phyloP scores from a whole-genome alignment of 1,140 invertebrate genomes.

The Telenomus remus region DNA sequence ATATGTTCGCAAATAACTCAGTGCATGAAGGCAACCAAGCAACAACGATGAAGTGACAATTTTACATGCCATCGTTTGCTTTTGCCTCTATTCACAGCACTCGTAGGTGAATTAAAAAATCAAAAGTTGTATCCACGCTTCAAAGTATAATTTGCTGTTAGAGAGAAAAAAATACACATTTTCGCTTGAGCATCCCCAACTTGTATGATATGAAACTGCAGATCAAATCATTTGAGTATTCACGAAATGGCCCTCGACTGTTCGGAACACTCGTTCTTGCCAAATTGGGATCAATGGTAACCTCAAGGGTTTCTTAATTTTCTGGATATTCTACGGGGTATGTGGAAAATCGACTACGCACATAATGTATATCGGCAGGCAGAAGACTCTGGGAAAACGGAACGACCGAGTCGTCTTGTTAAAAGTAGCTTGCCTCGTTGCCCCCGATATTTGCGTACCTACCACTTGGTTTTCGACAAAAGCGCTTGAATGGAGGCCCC shows the following conservation, averaged over 20 bases:
- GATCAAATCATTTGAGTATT: constrained; percentile 29
- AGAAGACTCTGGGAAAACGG: constrained; percentile 23
- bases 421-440: constrained; percentile 67
- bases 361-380: constrained; percentile 34
- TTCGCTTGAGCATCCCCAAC: too few species aligned
- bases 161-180: too few species aligned
- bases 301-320: constrained; percentile 66
- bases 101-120: constrained; percentile 2
- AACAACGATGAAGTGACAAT: too few species aligned
- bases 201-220: too few species aligned
- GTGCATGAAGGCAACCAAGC: background rate
- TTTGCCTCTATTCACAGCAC: too few species aligned
- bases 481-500: constrained; percentile 58
- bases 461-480: constrained; percentile 62
- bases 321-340: constrained; percentile 61
- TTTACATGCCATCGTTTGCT: too few species aligned
- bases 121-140: constrained; percentile 6
- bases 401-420: constrained; percentile 62
- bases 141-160: background rate
- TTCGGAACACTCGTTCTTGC: constrained; percentile 52
- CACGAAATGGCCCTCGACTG: constrained; percentile 43
- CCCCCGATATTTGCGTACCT: constrained; percentile 67
- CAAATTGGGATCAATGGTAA: constrained; percentile 67
- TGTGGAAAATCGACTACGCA: constrained; percentile 47
- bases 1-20: constrained; percentile 21